Base-by-base conservation (phyloP, 2,113 vertebrate genomes). In the Ctenomys sociabilis region DNA sequence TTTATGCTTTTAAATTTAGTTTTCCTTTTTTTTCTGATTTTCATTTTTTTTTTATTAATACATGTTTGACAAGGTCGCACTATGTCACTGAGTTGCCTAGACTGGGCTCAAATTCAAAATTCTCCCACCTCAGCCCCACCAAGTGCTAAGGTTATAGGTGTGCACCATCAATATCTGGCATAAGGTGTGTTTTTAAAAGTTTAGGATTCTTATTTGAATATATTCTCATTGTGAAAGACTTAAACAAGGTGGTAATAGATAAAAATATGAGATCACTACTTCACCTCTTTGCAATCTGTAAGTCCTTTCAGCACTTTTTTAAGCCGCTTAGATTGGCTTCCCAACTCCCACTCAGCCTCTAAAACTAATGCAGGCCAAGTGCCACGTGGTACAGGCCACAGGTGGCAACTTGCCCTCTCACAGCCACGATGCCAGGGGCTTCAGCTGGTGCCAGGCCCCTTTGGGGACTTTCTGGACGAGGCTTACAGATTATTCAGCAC, bases 391-490 rank as follows among this genome's bases (percentile, higher is more conserved):
- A 59, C 24, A 5, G 49, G 30, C 72, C 28, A 80, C 88, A 95
- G 49, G 88, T 59, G 40, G 26, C 63, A 52, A 73, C 66, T 83
- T 83, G 94, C 40, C 72, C 57, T 93, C 92, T 63, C 1, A 4
- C 72, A 57, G 68, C 61, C 26, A 12, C 28, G 19, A 43, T 81
- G 45, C 96, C 94, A 64, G 68, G 73, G 87, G 81, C 66, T 11
- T 14, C 21, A 63, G 87, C 43, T 14, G 32, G 32, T 73, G 95
- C 93, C 93, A 95, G 87, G 68, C 49, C 43, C 35, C 59, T 57
- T 63, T 1, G 54, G 96, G 90, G 96, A 96, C 73, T 97, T 97
- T 89, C 88, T 84, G 78, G 77, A 45, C n/a, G 83, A 5, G 94
- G 86, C 83, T 93, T 88, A 28, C 82, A 91, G 78, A 91, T 1